Base-by-base conservation (phyloP, 2,888 invertebrate genomes). In the Caenorhabditis wallacei region DNA sequence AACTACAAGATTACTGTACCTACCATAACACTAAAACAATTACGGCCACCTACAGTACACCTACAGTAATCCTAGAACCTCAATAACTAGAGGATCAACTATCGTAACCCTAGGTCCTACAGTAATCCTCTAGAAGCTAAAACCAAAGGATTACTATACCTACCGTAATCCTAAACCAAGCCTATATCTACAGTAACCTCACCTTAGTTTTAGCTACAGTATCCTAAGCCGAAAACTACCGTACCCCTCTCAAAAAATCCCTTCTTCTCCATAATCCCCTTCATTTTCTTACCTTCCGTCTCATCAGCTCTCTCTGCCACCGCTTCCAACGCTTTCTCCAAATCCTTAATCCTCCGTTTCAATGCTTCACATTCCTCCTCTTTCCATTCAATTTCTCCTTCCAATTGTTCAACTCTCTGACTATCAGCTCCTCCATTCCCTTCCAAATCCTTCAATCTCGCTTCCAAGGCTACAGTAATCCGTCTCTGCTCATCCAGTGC, bases 321-420 rank as follows among this genome's bases (percentile, higher is more conserved):
- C 2, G 71, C 71, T 18, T 80, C 84, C 63, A 84, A n/a, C n/a
- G 84, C 84, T 64, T 71, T 71, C 64, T 84, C 80, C 26, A 81
- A 57, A 70, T 85, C 86, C 4, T 69, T 43, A 11, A 85, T 76
- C 22, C 82, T 53, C 59, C 87, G 57, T 37, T 82, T 85, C 61
- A 86, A 43, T 10, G 79, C 84, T 46, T 84, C 84, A 64, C 83
- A 84, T 68, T 87, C 85, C 22, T 84, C 84, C 46, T 82, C 76
- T 51, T 87, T 87, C 87, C 85, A 85, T 48, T 87, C 85, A 46
- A 85, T 63, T n/a, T 86, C 86, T 53, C 84, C 86, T 63, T 84
- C 81, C 35, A 86, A 37, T 43, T 84, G 63, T 16, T 83, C 72
- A 1, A 86, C 43, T 11, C 69, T 24, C 4, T 7, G 7, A 13